Evolutionary conservation across 2,113 vertebrate genomes (phyloP), one percentile per base, ranked within the genome.

Genomic region (Galeopterus variegatus): DNA sequence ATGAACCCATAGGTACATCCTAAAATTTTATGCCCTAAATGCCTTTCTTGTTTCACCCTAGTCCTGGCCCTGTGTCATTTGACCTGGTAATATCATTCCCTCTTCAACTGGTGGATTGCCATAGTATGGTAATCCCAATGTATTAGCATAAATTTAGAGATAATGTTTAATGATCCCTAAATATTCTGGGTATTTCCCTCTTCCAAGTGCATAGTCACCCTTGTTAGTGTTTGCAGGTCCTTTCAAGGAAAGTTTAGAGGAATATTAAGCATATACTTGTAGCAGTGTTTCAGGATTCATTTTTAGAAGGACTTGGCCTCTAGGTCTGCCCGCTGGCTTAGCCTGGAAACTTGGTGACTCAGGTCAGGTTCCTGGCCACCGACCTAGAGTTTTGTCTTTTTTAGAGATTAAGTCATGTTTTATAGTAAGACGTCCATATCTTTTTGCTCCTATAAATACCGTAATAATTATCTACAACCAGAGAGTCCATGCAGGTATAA

Each of bases 141-240:
- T 92, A 36, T 92, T 81, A 81, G 72, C 28, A 86, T 52, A 72
- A 75, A 65, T 52, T 85, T 90, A 91, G 13, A 72, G 4, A 70
- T 17, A 50, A 64, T 31, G 1, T 65, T 88, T 45, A 76, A 4
- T 75, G 64, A 93, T 76, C 11, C 8, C 13, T 81, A 76, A 62
- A 50, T 95, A 17, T 75, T 72, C 24, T 65, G 50, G 14, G 2
- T 19, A 65, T 24, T 81, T 82, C 4, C 19, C 21, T 75, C 1
- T 84, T 9, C 21, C n/a, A 28, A 36, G 6, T 41, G 1, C 19
- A 69, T 41, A n/a, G 2, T 8, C 28, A 24, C 2, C 18, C 28
- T 87, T 33, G 36, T 18, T 33, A 54, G 50, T 26, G 6, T 58
- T n/a, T 31, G 4, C 11, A 50, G 14, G 14, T 67, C 28, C 11